Evolutionary conservation across 2,113 vertebrate genomes (phyloP).

Genomic region (Potamarius usumacintae): DNA sequence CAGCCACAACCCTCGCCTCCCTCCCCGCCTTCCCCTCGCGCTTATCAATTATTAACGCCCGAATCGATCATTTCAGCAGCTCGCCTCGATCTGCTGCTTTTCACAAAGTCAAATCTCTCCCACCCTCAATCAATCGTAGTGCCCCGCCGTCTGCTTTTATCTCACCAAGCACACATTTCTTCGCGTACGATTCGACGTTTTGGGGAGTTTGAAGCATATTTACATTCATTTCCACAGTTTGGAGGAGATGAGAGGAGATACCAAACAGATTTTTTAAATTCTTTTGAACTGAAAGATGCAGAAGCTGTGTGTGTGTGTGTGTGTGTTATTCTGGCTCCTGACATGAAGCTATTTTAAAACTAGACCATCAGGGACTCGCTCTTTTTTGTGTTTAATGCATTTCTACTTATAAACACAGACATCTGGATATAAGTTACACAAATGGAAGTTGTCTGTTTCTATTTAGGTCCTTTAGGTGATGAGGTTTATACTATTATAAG

Average conservation of each 20-base stretch:
- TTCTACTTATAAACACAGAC: conserved; percentile 32
- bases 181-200: conserved; percentile 29
- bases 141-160: conserved; percentile 60
- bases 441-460: conserved; percentile 23
- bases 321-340: conserved; percentile 25
- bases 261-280: conserved; percentile 45
- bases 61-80: conserved; percentile 77
- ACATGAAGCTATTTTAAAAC: conserved; percentile 32
- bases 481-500: neutral
- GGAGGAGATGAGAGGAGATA: conserved; percentile 54
- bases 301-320: conserved; percentile 36
- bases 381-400: conserved; percentile 19
- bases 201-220: conserved; percentile 61
- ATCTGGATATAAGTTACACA: neutral
- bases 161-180: conserved; percentile 48
- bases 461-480: conserved; percentile 8
- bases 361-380: conserved; percentile 25
- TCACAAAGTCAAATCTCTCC: conserved; percentile 74
- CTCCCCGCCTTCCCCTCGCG: conserved; percentile 56
- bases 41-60: conserved; percentile 81
- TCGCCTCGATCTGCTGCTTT: conserved; percentile 75
- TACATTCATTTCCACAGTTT: conserved; percentile 63
- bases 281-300: conserved; percentile 59
- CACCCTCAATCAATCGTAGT: conserved; percentile 70
- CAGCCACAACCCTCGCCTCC: conserved; percentile 50